phyloP scores from a whole-genome alignment of 1,140 invertebrate genomes.

The Saccostrea glomerata region DNA sequence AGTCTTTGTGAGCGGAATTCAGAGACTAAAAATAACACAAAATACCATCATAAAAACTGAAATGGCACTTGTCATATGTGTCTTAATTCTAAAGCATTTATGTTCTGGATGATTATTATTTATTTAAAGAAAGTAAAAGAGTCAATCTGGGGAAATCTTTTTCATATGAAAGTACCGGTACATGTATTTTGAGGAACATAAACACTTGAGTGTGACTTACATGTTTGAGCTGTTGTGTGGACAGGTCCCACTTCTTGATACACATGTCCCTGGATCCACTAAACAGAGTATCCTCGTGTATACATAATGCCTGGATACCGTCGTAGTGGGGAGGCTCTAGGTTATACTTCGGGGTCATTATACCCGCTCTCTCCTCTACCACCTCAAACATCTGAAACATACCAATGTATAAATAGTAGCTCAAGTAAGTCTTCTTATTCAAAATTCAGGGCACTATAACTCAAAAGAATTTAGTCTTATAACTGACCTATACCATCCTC shows the following conservation, averaged over 20 bases:
- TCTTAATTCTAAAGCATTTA: no score
- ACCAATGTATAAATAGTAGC: no score
- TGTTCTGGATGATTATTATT: no score
- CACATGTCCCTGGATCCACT: conserved; percentile 92
- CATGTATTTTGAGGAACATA: no score
- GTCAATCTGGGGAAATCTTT: no score
- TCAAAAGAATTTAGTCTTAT: no score
- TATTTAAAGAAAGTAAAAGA: no score
- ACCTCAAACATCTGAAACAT: conserved; percentile 83
- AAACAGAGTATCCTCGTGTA: conserved; percentile 85
- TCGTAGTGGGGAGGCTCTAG: conserved; percentile 94
- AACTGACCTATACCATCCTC: no score
- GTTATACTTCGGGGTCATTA: conserved; percentile 84
- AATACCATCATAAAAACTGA: not conserved
- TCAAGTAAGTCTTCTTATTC: not conserved
- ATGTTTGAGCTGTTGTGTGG: conserved; percentile 84
- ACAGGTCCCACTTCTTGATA: conserved; percentile 92
- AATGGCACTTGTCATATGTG: no score
- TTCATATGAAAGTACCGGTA: no score
- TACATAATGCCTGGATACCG: conserved; percentile 90
- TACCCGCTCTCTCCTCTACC: conserved; percentile 81
- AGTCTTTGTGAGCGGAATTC: conserved; percentile 93
- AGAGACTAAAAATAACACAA: conserved; percentile 82
- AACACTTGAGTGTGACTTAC: conserved; percentile 76
- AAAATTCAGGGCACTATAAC: no score